Percentiles rank a stretch among this genome's conserved stretches.
Evolutionary conservation across 2,113 vertebrate genomes (phyloP).

Genomic region (Bostrychus sinensis): DNA sequence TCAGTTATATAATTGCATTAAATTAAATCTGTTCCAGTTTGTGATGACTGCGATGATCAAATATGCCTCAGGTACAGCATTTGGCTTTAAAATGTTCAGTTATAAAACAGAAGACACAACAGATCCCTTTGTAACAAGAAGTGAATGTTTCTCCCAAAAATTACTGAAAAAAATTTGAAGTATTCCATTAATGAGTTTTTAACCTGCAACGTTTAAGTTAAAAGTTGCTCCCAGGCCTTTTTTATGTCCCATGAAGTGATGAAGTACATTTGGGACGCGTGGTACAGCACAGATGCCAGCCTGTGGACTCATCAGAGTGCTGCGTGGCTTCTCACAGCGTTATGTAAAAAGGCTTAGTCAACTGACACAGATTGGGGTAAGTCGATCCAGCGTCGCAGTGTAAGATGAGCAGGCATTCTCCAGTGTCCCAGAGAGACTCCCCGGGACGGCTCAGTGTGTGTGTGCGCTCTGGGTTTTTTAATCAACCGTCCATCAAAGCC

Average conservation of each 20-base stretch:
- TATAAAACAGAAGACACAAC: too few species aligned
- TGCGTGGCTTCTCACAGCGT: conserved; percentile 38
- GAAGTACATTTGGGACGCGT: conserved; percentile 12
- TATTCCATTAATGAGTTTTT: too few species aligned
- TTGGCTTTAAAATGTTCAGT: too few species aligned
- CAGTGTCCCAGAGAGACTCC: conserved; percentile 40
- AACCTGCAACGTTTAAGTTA: too few species aligned
- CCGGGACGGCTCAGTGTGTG: conserved; percentile 35
- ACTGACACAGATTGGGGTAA: conserved; percentile 64
- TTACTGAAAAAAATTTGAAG: too few species aligned
- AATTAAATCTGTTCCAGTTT: too few species aligned
- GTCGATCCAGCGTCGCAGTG: conserved; percentile 44
- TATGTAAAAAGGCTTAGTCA: conserved; percentile 68
- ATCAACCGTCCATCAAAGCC: conserved; percentile 54
- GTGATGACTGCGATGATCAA: too few species aligned
- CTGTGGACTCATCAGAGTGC: conserved; percentile 22
- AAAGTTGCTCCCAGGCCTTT: too few species aligned
- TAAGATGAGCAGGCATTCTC: conserved; percentile 54
- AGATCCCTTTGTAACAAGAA: too few species aligned
- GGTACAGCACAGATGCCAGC: conserved; percentile 6
- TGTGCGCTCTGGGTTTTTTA: conserved; percentile 44
- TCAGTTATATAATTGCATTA: too few species aligned
- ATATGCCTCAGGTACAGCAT: too few species aligned
- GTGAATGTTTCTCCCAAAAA: too few species aligned
- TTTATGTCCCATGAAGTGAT: neutral